Conservation (phyloP, 2,113 vertebrate species). For the Eupsittula cactorum region DNA sequence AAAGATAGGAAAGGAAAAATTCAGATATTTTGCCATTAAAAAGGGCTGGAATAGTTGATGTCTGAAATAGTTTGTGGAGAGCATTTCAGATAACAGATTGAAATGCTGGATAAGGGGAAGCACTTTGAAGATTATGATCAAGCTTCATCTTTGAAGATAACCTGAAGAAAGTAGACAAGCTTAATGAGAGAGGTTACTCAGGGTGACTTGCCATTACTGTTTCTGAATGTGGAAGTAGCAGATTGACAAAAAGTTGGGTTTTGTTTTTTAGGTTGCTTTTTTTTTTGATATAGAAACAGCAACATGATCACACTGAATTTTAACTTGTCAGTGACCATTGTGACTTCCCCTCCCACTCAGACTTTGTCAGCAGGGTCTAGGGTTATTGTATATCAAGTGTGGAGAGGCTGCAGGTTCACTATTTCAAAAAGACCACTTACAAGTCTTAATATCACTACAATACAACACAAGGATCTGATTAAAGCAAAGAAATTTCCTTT, state of each 20-base stretch:
- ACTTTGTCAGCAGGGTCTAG: neutral
- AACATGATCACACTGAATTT: neutral
- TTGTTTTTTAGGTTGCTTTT: neutral
- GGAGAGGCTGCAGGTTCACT: neutral
- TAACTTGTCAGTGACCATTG: neutral
- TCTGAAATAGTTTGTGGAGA: neutral
- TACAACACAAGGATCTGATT: neutral
- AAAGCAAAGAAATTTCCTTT: neutral
- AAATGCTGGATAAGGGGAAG: constrained; percentile 33
- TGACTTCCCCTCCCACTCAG: neutral
- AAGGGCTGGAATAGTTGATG: neutral
- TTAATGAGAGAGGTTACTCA: constrained; percentile 37
- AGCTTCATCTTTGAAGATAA: constrained; percentile 24
- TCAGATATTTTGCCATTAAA: neutral
- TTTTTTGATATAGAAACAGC: neutral
- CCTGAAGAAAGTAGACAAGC: constrained; percentile 6
- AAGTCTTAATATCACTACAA: neutral
- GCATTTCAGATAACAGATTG: constrained; percentile 35
- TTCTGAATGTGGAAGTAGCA: neutral
- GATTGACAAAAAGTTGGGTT: neutral
- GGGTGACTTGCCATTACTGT: neutral
- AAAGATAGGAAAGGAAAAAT: neutral
- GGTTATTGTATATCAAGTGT: accelerated
- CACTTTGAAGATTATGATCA: constrained; percentile 32
- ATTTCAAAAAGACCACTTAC: neutral